Evolutionary conservation across 2,797 vertebrate genomes (phyloP).

Genomic region (Australoheros facetus): DNA sequence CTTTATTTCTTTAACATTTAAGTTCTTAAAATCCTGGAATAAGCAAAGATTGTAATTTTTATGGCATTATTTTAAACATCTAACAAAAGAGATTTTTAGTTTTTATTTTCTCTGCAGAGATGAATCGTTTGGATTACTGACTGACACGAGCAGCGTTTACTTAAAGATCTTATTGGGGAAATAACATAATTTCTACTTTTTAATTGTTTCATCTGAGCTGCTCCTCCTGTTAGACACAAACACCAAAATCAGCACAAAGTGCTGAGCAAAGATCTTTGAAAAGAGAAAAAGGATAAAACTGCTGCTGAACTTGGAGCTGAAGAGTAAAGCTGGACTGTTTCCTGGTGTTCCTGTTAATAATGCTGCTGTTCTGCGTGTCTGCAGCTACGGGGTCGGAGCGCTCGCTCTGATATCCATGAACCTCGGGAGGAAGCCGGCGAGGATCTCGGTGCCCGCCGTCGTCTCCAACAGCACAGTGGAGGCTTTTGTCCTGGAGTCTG

Average conservation of each 20-base stretch:
- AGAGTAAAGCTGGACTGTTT: background rate
- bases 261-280: background rate
- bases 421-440: conserved; percentile 76
- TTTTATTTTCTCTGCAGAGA: too few species aligned
- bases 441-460: conserved; percentile 73
- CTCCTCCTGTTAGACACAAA: background rate
- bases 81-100: too few species aligned
- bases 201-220: too few species aligned
- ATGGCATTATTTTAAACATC: background rate
- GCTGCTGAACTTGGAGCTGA: background rate
- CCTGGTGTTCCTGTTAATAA: too few species aligned
- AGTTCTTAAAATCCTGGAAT: background rate
- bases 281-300: background rate
- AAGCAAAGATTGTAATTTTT: background rate
- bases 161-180: background rate
- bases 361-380: conserved; percentile 46
- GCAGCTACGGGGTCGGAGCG: conserved; percentile 84
- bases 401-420: conserved; percentile 90
- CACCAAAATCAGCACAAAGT: too few species aligned
- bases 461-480: conserved; percentile 80
- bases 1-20: background rate
- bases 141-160: background rate
- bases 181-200: background rate
- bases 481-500: conserved; percentile 87
- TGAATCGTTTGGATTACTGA: too few species aligned